Conservation (phyloP, 2,113 vertebrate genomes). For the Rhizomys pruinosus region DNA sequence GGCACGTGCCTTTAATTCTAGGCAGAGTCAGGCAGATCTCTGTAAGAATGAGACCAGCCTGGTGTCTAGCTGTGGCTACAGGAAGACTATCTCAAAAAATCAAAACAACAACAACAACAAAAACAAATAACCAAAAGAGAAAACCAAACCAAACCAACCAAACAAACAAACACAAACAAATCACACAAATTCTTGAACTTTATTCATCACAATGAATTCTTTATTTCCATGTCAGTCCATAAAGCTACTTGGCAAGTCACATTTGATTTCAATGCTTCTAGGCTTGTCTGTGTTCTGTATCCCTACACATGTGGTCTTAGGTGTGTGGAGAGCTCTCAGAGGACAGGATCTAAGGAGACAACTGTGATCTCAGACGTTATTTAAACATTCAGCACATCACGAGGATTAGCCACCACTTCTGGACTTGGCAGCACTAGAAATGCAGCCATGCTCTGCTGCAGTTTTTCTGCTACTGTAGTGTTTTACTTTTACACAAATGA, state of each 20-base stretch:
- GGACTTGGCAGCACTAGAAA: slow-evolving; percentile 71
- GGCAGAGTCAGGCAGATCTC: too few relatives aligned
- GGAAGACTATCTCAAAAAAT: too few relatives aligned
- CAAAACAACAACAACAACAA: too few relatives aligned
- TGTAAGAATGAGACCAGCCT: too few relatives aligned
- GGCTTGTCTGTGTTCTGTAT: neutral
- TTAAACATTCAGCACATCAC: neutral
- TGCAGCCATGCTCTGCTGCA: slow-evolving; percentile 41
- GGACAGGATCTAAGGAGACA: neutral
- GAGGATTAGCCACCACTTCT: slow-evolving; percentile 28
- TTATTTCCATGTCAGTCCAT: neutral
- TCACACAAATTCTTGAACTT: neutral
- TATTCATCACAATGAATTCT: neutral
- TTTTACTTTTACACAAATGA: slow-evolving; percentile 74
- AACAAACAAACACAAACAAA: too few relatives aligned
- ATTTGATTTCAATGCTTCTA: neutral
- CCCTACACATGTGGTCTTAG: neutral
- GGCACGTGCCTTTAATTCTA: too few relatives aligned
- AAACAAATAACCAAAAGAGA: too few relatives aligned
- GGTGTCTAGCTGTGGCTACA: neutral
- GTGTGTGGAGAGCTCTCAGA: neutral
- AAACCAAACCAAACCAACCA: too few relatives aligned
- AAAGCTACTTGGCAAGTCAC: neutral
- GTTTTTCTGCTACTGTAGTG: slow-evolving; percentile 30
- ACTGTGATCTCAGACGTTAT: neutral